phyloP scores from a whole-genome alignment of 2,113 vertebrate genomes.

The Capricornis sumatraensis region DNA sequence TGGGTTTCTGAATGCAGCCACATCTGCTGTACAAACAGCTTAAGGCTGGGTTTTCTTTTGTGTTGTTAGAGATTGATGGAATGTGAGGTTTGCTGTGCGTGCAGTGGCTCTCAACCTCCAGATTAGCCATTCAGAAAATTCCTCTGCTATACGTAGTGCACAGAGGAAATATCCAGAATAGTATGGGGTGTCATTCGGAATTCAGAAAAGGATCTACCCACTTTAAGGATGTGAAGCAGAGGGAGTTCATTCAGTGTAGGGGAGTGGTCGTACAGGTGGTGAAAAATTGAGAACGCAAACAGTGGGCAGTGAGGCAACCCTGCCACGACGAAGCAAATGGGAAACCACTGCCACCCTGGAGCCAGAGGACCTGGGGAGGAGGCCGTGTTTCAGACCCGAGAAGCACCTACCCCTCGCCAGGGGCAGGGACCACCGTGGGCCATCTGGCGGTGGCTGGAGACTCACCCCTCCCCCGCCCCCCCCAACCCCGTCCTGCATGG shows the following conservation, averaged over 20 bases:
- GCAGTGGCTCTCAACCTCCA: not conserved
- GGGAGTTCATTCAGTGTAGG: not conserved
- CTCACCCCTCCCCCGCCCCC: not conserved
- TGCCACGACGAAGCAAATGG: not conserved
- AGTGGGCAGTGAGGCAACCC: not conserved
- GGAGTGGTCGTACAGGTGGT: not conserved
- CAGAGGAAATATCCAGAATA: not conserved
- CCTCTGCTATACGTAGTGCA: not conserved
- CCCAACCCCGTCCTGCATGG: not conserved
- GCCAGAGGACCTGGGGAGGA: not conserved
- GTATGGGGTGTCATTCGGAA: not conserved
- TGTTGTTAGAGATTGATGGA: conserved; percentile 3
- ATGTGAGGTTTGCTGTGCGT: not conserved
- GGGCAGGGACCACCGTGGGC: not conserved
- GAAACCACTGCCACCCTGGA: conserved; percentile 1
- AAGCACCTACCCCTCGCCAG: not conserved
- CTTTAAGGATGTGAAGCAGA: not conserved
- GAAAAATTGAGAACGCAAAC: not conserved
- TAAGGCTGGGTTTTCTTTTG: conserved; percentile 3
- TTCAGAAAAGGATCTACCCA: not conserved
- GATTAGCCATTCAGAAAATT: conserved; percentile 30
- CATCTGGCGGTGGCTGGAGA: not conserved
- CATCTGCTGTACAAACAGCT: conserved; percentile 56
- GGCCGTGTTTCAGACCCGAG: not conserved
- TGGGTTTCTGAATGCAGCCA: not conserved